Conservation (phyloP, 1,140 invertebrate species). For the Drosophila pandora region DNA sequence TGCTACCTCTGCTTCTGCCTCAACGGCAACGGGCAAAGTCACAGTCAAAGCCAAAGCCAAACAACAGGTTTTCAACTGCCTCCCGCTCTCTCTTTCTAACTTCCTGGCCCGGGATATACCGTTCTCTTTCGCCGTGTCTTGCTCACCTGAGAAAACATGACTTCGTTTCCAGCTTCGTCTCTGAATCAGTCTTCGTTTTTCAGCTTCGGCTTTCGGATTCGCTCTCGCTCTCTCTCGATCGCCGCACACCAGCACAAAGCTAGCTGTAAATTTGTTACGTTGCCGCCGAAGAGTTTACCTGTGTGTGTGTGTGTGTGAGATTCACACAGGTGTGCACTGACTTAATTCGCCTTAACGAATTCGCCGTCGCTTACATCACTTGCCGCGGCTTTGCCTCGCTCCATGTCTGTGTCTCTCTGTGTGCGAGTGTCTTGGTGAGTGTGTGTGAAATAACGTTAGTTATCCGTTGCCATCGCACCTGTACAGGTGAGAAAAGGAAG, state of each 20-base stretch:
- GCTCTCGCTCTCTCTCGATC: slow-evolving; percentile 20
- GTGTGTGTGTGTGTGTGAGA: slow-evolving; percentile 12
- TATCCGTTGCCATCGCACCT: slow-evolving; percentile 66
- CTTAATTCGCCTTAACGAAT: slow-evolving; percentile 53
- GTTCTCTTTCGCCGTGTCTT: slow-evolving; percentile 20
- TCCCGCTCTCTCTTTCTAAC: slow-evolving; percentile 8
- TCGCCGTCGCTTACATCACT: slow-evolving; percentile 78
- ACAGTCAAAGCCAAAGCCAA: slow-evolving; percentile 76
- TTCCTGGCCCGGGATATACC: slow-evolving; percentile 1
- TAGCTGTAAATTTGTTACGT: slow-evolving; percentile 83
- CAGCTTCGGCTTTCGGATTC: slow-evolving; percentile 8
- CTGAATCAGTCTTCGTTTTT: slow-evolving; percentile 26
- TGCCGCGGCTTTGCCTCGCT: slow-evolving; percentile 6
- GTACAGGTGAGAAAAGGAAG: slow-evolving; percentile 17
- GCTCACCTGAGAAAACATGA: slow-evolving; percentile 14
- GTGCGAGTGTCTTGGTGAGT: slow-evolving; percentile 1
- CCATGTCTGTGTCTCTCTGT: neutral
- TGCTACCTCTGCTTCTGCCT: slow-evolving; percentile 3
- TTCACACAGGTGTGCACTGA: slow-evolving; percentile 60
- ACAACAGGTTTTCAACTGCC: slow-evolving; percentile 56
- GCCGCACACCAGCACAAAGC: slow-evolving; percentile 69
- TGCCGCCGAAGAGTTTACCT: slow-evolving; percentile 35
- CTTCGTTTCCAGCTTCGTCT: slow-evolving; percentile 29
- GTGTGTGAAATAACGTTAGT: slow-evolving; percentile 80
- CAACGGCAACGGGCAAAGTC: slow-evolving; percentile 64